phyloP scores from a whole-genome alignment of 2,888 invertebrate genomes.

The Panzeria rudis region DNA sequence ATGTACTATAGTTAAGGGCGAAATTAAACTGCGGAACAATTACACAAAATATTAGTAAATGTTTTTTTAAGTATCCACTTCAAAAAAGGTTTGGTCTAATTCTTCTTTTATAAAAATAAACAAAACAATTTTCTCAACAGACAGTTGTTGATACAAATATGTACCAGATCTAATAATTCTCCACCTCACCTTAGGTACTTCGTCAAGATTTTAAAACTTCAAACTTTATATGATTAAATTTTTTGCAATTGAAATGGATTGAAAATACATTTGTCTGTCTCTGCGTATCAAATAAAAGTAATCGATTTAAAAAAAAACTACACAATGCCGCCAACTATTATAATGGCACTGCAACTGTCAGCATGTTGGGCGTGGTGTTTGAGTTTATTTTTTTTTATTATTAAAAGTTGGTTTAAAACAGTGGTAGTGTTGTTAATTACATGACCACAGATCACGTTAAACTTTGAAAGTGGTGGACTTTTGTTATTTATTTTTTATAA shows the following conservation, averaged over 20 bases:
- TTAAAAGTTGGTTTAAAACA: neutral
- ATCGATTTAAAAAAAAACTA: constrained; percentile 14
- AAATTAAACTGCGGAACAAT: neutral
- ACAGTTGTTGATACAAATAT: neutral
- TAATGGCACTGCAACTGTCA: constrained; percentile 24
- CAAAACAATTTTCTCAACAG: neutral
- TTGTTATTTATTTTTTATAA: neutral
- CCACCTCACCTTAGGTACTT: neutral
- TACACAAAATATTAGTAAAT: neutral
- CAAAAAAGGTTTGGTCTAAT: neutral
- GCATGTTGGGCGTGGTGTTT: constrained; percentile 42
- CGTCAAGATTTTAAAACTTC: neutral
- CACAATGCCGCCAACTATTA: constrained; percentile 21
- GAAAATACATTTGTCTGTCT: neutral
- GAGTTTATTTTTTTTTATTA: neutral
- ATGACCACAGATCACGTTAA: constrained; percentile 58
- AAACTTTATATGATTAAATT: neutral
- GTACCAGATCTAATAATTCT: neutral
- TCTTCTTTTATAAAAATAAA: too few species aligned
- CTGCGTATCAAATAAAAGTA: constrained; percentile 36
- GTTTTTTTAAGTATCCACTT: neutral
- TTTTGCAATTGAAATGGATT: neutral
- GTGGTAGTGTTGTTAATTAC: constrained; percentile 38
- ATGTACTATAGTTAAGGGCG: constrained; percentile 1
- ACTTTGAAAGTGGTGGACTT: neutral